Percentiles rank a stretch among this genome's conserved stretches.
Evolutionary conservation across 2,797 vertebrate species (phyloP).

Genomic region (Sternotherus odoratus): DNA sequence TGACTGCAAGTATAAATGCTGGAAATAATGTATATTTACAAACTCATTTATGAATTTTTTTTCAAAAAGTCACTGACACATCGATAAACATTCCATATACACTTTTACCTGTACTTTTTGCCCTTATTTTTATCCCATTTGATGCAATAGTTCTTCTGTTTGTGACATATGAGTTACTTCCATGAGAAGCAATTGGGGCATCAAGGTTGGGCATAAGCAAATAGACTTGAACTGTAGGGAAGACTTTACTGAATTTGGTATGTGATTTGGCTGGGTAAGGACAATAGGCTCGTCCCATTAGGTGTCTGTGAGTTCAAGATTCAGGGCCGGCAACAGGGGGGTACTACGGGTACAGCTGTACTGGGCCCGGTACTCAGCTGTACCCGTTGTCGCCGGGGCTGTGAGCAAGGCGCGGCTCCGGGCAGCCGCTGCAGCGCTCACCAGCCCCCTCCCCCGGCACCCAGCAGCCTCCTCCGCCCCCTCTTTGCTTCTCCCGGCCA

Average conservation of each 20-base stretch:
- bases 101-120: not conserved
- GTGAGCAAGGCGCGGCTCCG: no score
- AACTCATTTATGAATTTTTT: constrained; percentile 16
- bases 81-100: not conserved
- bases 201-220: not conserved
- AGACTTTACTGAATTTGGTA: fast-evolving
- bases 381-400: no score
- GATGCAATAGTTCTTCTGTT: not conserved
- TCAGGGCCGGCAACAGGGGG: no score
- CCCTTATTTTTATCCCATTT: not conserved
- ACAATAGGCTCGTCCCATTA: not conserved
- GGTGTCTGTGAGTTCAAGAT: not conserved
- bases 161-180: not conserved
- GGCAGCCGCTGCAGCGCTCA: no score
- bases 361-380: no score
- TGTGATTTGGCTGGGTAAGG: fast-evolving
- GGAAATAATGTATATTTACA: not conserved
- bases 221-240: not conserved
- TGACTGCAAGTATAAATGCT: not conserved
- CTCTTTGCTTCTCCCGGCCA: no score
- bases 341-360: no score
- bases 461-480: no score
- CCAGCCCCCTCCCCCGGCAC: no score
- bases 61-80: constrained; percentile 19
- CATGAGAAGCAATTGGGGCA: not conserved